These are phyloP conservation scores for Polypedilum pembai DNA, from an alignment of 1,140 invertebrate species.

Conservation along the genomic window DNA sequence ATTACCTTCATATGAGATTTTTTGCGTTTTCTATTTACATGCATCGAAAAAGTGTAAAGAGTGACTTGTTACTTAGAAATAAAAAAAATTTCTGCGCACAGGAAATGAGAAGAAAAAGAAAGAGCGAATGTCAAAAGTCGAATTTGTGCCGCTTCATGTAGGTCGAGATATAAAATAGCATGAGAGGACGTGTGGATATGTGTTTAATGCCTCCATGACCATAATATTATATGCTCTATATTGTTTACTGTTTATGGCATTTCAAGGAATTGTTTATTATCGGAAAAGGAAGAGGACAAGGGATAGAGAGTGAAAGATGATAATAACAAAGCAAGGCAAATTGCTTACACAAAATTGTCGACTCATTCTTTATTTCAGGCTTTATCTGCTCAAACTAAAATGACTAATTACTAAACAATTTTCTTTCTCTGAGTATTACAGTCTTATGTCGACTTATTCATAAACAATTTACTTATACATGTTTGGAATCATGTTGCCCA, in stretches of 20 bases:
- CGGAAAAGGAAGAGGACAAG: not conserved
- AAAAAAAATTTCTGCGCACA: not conserved
- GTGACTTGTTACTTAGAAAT: not conserved
- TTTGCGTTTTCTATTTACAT: too few species aligned
- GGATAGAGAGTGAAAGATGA: not conserved
- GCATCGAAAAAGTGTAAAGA: not conserved
- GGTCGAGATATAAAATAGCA: not conserved
- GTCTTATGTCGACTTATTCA: not conserved
- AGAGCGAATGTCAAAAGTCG: not conserved
- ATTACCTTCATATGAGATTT: too few species aligned
- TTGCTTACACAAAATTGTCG: not conserved
- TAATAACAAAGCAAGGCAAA: too few species aligned
- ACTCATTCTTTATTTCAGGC: not conserved
- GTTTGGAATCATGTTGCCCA: too few species aligned
- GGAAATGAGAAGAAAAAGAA: too few species aligned
- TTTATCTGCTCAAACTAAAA: not conserved
- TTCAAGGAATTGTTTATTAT: not conserved
- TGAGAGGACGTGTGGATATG: too few species aligned
- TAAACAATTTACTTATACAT: not conserved
- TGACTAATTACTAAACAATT: constrained; percentile 14
- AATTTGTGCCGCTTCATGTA: not conserved
- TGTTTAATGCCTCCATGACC: too few species aligned
- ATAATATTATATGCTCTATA: too few species aligned
- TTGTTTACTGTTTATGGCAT: too few species aligned
- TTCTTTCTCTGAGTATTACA: not conserved